phyloP scores from a whole-genome alignment of 2,888 invertebrate genomes.

The Andrena praecox region DNA sequence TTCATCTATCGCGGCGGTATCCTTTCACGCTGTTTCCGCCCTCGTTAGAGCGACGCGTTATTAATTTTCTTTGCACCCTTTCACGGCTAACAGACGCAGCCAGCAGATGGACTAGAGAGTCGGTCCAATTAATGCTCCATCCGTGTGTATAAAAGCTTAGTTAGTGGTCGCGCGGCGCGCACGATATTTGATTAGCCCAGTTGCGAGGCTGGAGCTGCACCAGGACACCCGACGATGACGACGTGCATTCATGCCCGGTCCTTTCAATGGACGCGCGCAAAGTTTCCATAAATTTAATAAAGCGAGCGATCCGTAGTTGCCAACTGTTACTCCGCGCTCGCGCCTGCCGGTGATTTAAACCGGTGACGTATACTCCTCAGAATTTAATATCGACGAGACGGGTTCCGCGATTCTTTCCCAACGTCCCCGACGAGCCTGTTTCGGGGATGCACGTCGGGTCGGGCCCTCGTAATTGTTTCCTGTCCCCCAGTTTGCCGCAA shows the following conservation, averaged over 20 bases:
- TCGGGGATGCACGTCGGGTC: background rate
- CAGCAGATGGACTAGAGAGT: constrained; percentile 55
- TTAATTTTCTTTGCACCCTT: constrained; percentile 14
- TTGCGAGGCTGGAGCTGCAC: constrained; percentile 61
- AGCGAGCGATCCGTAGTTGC: constrained; percentile 13
- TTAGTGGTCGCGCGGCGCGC: constrained; percentile 61
- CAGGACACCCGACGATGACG: constrained; percentile 60
- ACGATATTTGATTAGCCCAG: constrained; percentile 71
- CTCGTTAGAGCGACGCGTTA: background rate
- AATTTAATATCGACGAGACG: background rate
- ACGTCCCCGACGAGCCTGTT: background rate
- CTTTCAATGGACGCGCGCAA: constrained; percentile 38
- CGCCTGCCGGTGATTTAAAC: background rate
- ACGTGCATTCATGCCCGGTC: constrained; percentile 50
- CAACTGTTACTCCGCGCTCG: constrained; percentile 1
- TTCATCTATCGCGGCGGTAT: background rate
- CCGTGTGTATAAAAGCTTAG: constrained; percentile 70
- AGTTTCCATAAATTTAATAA: constrained; percentile 55
- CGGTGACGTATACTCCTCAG: background rate
- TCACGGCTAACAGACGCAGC: constrained; percentile 5
- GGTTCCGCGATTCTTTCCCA: background rate
- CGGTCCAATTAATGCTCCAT: constrained; percentile 63
- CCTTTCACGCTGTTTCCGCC: background rate
- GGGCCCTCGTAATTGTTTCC: constrained; percentile 74
- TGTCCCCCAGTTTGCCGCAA: constrained; percentile 50